Evolutionary conservation across 2,797 vertebrate genomes (phyloP), one percentile per base, ranked within the genome.

Genomic region (Silurus aristotelis): DNA sequence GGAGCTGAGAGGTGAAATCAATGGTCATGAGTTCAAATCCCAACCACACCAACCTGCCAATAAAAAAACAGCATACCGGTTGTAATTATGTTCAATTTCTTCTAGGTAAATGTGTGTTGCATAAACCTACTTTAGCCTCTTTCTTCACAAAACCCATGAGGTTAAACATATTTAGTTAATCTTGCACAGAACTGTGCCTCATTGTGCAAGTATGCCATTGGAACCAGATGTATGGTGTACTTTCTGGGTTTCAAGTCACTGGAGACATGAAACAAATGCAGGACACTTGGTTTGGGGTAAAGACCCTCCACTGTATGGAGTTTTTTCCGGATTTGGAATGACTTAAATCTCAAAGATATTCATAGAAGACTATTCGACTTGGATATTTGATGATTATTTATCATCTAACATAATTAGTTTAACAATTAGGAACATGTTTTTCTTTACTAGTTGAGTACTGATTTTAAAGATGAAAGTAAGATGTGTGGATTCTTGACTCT

Each of bases 201-300:
- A 86, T 60, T 86, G 64, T 83, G 48, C n/a, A 78, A 85, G 52
- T 71, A 83, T 72, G 75, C 66, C 82, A 86, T 83, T 86, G 67
- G 46, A 86, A 83, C 58, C 81, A 86, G 82, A 86, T 86, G 85
- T 71, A 71, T 5, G 5, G 75, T 27, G 7, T 52, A 31, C 27
- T 68, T 64, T 86, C 66, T 66, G 73, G n/a, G 52, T 77, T 83
- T 72, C n/a, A 68, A 19, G 52, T 48, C 9, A 55, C 17, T 71
- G 43, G 20, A 83, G 73, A 71, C 55, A n/a, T 43, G n/a, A 27
- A 82, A 75, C 48, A 10, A 61, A 78, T 68, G 52, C 31, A 85
- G 77, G 14, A 72, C 12, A 72, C 68, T 73, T 75, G 12, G 61
- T 25, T 77, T 60, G 25, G 17, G 75, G 73, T 77, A 70, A 82